Evolutionary conservation across 2,888 invertebrate species (phyloP), one percentile per base, ranked within the genome.

Genomic region (Mesoligia furuncula): DNA sequence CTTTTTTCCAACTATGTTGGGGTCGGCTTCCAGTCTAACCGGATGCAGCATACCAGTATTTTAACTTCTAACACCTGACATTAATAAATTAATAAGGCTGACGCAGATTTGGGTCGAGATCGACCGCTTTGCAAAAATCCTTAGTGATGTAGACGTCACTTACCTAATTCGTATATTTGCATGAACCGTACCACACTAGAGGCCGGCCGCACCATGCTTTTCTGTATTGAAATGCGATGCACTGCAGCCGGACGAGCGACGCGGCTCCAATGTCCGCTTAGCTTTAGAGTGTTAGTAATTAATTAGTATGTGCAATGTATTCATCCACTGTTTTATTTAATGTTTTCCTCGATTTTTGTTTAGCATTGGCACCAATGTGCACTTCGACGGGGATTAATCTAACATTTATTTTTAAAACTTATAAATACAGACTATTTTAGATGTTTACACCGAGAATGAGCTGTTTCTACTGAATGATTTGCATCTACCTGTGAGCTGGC

Each of bases 261-360:
- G 17, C 61, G 17, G 61, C 17, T 9, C 31, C 20, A 9, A 17
- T 31, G 61, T 31, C 9, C 31, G 31, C 61, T 31, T 27, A 9
- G 4, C 31, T 61, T 61, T n/a, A 36, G 17, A 20, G 31, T 42
- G 24, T 62, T 17, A 39, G 24, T 57, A 27, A 24, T 77, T 13
- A 27, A n/a, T 70, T n/a, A n/a, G 31, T 62, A 27, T 51, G 36
- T 27, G 42, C 27, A 48, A 69, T 51, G n/a, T 70, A 51, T 45
- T 79, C 65, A 27, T 75, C 1, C 51, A 65, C 15, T 66, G 24
- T 54, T 65, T 65, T 61, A 61, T 77, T 65, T 27, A 57, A 61
- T 69, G 39, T 11, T 78, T 76, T 82, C 61, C 71, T 62, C 57
- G 27, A 76, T 64, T 82, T 70, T 74, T 77, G 78, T 74, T 73